A percentile compares a stretch with the other conserved stretches of the same genome.
These are phyloP conservation scores for Blera fallax DNA, from an alignment of 2,888 invertebrate species.

Conservation along the genomic window DNA sequence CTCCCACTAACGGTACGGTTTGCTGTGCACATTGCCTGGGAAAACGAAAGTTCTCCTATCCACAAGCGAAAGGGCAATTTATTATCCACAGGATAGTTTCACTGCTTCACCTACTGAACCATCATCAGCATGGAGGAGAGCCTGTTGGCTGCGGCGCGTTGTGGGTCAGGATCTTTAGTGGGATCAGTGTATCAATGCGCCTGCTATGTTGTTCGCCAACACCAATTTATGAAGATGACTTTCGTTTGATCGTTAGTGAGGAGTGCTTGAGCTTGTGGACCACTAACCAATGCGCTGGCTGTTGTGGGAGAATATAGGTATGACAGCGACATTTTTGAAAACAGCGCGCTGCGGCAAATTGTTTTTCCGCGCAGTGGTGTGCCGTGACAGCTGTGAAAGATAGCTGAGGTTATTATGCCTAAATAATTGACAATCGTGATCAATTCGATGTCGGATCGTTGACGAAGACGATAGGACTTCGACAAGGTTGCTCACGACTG, in stretches of 20 bases:
- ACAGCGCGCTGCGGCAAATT: conserved; percentile 40
- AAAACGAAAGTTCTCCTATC: conserved; percentile 48
- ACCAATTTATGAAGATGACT: conserved; percentile 71
- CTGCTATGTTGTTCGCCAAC: conserved; percentile 38
- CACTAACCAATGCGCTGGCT: too few relatives aligned
- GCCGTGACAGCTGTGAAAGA: conserved; percentile 43
- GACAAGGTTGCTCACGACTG: conserved; percentile 58
- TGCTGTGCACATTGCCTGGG: neutral
- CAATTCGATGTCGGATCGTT: conserved; percentile 57
- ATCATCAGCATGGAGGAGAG: conserved; percentile 30
- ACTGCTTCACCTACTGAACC: conserved; percentile 64
- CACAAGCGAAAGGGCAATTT: conserved; percentile 56
- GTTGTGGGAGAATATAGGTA: conserved; percentile 66
- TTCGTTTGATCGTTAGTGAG: conserved; percentile 41
- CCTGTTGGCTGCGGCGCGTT: neutral
- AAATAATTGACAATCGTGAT: conserved; percentile 71
- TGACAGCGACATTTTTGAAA: conserved; percentile 47
- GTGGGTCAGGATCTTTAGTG: conserved; percentile 60
- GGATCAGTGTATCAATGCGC: conserved; percentile 60
- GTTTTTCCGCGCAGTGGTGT: conserved; percentile 34
- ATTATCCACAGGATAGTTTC: conserved; percentile 57
- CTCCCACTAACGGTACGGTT: neutral
- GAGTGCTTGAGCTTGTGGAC: conserved; percentile 21
- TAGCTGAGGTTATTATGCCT: conserved; percentile 50
- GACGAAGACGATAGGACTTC: conserved; percentile 29